phyloP scores from a whole-genome alignment of 1,140 invertebrate genomes.

The Ctenoplectra terminalis region DNA sequence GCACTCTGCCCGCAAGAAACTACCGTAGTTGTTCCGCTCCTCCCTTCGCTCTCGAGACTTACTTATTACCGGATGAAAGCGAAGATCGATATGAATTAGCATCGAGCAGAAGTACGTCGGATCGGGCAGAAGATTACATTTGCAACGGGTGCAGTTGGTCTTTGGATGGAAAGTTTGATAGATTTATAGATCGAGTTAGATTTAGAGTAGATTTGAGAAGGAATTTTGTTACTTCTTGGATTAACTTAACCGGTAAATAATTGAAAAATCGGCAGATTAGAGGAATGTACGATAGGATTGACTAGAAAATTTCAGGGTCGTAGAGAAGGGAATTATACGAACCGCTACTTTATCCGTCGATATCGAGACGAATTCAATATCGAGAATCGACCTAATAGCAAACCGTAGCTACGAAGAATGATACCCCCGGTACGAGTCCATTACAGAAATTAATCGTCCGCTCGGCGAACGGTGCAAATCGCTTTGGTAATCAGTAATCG shows the following conservation, averaged over 20 bases:
- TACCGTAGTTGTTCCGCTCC: slow-evolving; percentile 6
- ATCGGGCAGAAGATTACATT: not conserved
- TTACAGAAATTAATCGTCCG: slow-evolving; percentile 63
- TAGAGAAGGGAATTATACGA: not conserved
- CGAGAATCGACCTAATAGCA: slow-evolving; percentile 51
- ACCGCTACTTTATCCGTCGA: not conserved
- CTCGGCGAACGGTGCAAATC: slow-evolving; percentile 58
- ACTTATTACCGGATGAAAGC: slow-evolving; percentile 38
- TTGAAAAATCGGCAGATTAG: not conserved
- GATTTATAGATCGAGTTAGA: no score
- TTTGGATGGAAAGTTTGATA: not conserved
- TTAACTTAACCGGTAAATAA: not conserved
- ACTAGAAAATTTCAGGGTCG: slow-evolving; percentile 34
- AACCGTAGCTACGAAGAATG: slow-evolving; percentile 43
- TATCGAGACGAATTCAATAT: slow-evolving; percentile 58
- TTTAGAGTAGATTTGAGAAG: no score
- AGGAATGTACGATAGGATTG: not conserved
- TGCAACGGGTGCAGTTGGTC: not conserved
- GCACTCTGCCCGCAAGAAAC: slow-evolving; percentile 25
- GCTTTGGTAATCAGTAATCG: slow-evolving; percentile 60
- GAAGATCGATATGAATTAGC: slow-evolving; percentile 43
- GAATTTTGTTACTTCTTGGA: no score
- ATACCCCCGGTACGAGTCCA: slow-evolving; percentile 53
- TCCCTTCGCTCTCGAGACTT: not conserved
- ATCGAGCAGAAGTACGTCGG: not conserved